Evolutionary conservation across 2,888 invertebrate species (phyloP), one percentile per base, ranked within the genome.

Genomic region (Phlogophora meticulosa): DNA sequence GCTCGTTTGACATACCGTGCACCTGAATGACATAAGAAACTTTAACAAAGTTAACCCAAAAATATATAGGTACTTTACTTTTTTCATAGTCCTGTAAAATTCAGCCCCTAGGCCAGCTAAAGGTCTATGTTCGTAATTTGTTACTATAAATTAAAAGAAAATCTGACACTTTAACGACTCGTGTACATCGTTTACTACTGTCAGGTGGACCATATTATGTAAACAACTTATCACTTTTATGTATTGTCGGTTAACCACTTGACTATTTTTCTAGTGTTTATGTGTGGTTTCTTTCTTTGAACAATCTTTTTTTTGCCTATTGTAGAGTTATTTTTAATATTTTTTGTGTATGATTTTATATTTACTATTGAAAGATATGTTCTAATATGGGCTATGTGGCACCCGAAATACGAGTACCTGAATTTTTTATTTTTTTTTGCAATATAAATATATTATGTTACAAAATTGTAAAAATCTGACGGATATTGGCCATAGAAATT

Each of bases 151-250:
- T 51, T 51, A 51, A 36, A 51, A 36, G 34, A 49, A 45, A 55
- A 67, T 38, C 32, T 7, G 32, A 28, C 15, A 38, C 10, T 51
- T 65, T 45, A 34, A 40, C 17, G 20, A 52, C n/a, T 17, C 9
- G n/a, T 42, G 55, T 13, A 38, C 20, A 42, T 9, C 20, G 1
- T 32, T 69, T 34, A 22, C 28, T 11, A 22, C 4, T 34, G 22
- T 9, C 11, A 20, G 1, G 9, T 48, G 34, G 3, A 46, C n/a
- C n/a, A n/a, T n/a, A 38, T 65, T 43, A 22, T 20, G 20, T 67
- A 36, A 67, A 67, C 3, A 52, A 28, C 3, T n/a, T 34, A 4
- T 42, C 4, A 52, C n/a, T 38, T 67, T 45, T 15, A 68, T 38
- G 22, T n/a, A 1, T 67, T 60, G 0, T 40, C 28, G 17, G 42